Percentiles rank a stretch among this genome's conserved stretches.
Conservation (phyloP, 2,888 invertebrate species). For the Pyrrhosoma nymphula region DNA sequence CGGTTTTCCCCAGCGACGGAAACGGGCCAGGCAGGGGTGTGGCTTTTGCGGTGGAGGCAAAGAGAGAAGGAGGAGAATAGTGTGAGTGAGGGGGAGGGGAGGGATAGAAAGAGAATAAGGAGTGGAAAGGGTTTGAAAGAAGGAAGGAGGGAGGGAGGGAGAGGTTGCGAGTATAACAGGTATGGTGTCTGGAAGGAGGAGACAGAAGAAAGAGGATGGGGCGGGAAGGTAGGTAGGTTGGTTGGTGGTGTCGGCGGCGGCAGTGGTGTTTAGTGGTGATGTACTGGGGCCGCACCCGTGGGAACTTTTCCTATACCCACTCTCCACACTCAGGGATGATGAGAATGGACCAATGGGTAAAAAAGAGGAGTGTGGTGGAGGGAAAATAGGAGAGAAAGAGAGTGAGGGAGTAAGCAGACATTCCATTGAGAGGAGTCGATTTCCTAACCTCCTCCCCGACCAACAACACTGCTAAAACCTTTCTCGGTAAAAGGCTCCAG, state of each 20-base stretch:
- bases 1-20: conserved; percentile 49
- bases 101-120: background rate
- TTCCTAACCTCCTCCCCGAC: background rate
- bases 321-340: background rate
- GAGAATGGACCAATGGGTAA: conserved; percentile 31
- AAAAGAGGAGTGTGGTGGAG: background rate
- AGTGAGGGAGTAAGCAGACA: background rate
- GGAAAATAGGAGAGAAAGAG: background rate
- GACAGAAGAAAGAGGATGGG: too few relatives aligned
- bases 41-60: conserved; percentile 56
- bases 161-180: too few relatives aligned
- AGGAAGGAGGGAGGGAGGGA: too few relatives aligned
- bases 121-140: background rate
- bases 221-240: too few relatives aligned
- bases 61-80: background rate
- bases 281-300: background rate
- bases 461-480: background rate
- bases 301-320: conserved; percentile 38
- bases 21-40: conserved; percentile 13
- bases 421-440: conserved; percentile 54
- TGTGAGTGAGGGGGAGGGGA: background rate
- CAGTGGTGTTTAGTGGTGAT: background rate
- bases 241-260: background rate
- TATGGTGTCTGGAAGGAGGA: too few relatives aligned
- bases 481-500: background rate